These are phyloP conservation scores for Arvicanthis niloticus DNA, from an alignment of 2,113 vertebrate genomes.

Conservation along the genomic window DNA sequence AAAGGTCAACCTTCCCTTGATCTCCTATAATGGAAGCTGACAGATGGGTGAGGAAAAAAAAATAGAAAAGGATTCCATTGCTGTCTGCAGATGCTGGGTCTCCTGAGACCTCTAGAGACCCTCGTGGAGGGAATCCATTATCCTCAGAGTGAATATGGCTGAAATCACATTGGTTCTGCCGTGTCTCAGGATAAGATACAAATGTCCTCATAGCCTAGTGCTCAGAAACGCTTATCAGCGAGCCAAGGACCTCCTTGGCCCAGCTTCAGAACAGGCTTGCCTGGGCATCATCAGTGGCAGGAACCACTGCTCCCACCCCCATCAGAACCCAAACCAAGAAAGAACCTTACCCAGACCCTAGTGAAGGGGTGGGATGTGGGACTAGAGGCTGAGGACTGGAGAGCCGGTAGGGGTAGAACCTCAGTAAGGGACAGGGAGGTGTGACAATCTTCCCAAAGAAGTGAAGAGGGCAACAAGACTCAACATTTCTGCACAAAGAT, in stretches of 20 bases:
- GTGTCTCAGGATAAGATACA: background rate
- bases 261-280: background rate
- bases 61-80: background rate
- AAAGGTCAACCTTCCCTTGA: background rate
- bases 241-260: background rate
- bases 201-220: background rate
- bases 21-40: background rate
- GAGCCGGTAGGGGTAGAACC: fast-evolving
- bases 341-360: fast-evolving
- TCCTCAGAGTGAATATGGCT: background rate
- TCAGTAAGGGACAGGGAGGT: background rate
- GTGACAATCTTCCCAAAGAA: background rate
- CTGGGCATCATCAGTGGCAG: background rate
- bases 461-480: background rate
- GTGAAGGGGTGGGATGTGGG: background rate
- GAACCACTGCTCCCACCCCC: fast-evolving
- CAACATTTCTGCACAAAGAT: background rate
- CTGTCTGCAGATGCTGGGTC: background rate
- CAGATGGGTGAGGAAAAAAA: background rate
- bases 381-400: background rate
- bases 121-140: fast-evolving
- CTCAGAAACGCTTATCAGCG: background rate
- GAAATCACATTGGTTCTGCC: background rate
- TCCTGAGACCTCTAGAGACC: background rate
- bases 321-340: background rate